A percentile compares a stretch with the other conserved stretches of the same genome.
phyloP scores from a whole-genome alignment of 2,797 vertebrate species.

The Coracias cyanogaster region DNA sequence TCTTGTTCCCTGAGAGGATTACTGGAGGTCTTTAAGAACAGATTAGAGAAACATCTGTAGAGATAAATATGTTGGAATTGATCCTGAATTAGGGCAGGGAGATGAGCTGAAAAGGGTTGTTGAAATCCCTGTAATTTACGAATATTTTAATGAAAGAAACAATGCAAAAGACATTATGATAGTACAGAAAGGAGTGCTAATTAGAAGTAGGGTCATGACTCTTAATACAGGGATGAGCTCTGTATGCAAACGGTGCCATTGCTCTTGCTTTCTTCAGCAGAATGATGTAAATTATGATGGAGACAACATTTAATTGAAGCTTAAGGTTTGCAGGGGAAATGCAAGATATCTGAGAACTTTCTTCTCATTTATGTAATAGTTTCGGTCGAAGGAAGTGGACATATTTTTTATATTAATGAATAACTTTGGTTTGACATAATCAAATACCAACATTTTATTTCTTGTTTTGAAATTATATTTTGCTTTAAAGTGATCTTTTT shows the following conservation, averaged over 20 bases:
- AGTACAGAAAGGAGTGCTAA: not conserved
- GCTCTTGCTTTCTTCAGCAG: not conserved
- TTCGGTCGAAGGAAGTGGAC: not conserved
- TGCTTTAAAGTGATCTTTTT: not conserved
- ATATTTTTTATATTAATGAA: not conserved
- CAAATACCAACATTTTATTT: not conserved
- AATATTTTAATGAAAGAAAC: not conserved
- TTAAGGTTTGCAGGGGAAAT: not conserved
- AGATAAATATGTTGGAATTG: not conserved
- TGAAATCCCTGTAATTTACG: not conserved
- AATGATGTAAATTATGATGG: not conserved
- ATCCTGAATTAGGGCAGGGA: not conserved
- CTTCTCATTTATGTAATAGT: not conserved
- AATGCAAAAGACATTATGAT: not conserved
- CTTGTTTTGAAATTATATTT: not conserved
- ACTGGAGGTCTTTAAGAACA: not conserved
- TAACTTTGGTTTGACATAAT: not conserved
- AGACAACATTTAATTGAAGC: not conserved
- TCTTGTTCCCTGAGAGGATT: not conserved
- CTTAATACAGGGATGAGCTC: not conserved
- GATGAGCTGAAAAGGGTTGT: not conserved
- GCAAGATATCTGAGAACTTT: not conserved
- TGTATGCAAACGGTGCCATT: not conserved
- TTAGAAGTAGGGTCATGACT: not conserved
- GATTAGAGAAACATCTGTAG: constrained; percentile 5